Evolutionary conservation across 2,888 invertebrate genomes (phyloP), one percentile per base, ranked within the genome.

Genomic region (Tipula confusa): DNA sequence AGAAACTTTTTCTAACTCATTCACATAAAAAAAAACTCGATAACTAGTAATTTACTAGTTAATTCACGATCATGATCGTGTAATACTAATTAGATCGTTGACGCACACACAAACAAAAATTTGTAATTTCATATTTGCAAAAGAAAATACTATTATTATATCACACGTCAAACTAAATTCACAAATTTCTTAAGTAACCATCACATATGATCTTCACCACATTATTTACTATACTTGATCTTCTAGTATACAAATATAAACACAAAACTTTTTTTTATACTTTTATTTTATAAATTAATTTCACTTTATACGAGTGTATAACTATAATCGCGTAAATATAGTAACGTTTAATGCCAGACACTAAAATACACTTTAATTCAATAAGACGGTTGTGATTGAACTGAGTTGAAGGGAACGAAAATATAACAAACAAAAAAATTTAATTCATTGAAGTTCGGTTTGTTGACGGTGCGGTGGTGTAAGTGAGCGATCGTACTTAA

Each of bases 391-490:
- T 64, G 64, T 24, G 24, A 64, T 24, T 64, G 64, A 64, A 64
- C 64, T 64, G 48, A 48, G 48, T 18, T 48, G 64, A 64, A 24
- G 64, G 18, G 64, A 64, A 64, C 18, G 24, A 64, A 64, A 64
- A 64, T 9, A 24, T 9, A 2, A 64, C 0, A 64, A 64, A 64
- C n/a, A 64, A 64, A 18, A 43, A 43, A 43, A 43, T 43, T 5
- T 24, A 64, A 64, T 64, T 64, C 64, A 64, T 64, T 64, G 24
- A 64, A 64, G 64, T 24, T 64, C 64, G 64, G 64, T 64, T 64
- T 64, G 18, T 2, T 64, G 2, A 9, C 18, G 11, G 24, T 64
- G 64, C 9, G 24, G n/a, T 64, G 18, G 11, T 64, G 2, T 24
- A 64, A 24, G 24, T 64, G 64, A 9, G 24, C 64, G 43, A 43